Evolutionary conservation across 2,888 invertebrate genomes (phyloP).

Genomic region (Pheosia tremula): DNA sequence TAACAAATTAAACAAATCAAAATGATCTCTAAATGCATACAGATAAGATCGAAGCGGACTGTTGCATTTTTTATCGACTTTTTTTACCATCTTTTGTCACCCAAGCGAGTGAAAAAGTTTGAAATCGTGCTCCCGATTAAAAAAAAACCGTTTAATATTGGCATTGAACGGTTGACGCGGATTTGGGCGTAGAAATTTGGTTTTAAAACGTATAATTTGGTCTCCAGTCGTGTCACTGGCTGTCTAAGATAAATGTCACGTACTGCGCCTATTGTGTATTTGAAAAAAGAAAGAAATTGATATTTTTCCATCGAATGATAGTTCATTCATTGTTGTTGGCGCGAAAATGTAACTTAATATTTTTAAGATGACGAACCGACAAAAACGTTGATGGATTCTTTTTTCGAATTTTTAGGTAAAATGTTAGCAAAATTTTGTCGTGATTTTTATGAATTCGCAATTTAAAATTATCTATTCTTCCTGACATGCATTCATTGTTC

Average conservation of each 20-base stretch:
- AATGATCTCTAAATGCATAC: slow-evolving; percentile 43
- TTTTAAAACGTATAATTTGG: slow-evolving; percentile 59
- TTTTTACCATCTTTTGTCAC: slow-evolving; percentile 76
- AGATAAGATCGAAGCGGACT: slow-evolving; percentile 39
- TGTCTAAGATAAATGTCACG: slow-evolving; percentile 58
- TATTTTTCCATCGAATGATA: slow-evolving; percentile 43
- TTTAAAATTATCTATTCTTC: slow-evolving; percentile 1
- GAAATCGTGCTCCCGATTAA: slow-evolving; percentile 76
- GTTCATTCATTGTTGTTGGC: slow-evolving; percentile 15
- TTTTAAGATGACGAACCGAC: neutral
- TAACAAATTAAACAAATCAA: slow-evolving; percentile 34
- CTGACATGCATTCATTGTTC: neutral
- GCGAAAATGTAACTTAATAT: slow-evolving; percentile 4
- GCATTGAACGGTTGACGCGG: slow-evolving; percentile 71
- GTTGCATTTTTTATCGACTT: slow-evolving; percentile 35
- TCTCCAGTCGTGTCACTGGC: slow-evolving; percentile 43
- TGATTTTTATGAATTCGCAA: slow-evolving; percentile 3
- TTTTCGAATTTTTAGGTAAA: neutral
- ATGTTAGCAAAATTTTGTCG: slow-evolving; percentile 5
- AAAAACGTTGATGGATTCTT: slow-evolving; percentile 2
- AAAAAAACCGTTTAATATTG: slow-evolving; percentile 78
- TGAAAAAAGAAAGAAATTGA: slow-evolving; percentile 40
- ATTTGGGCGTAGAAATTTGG: slow-evolving; percentile 71
- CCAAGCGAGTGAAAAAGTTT: slow-evolving; percentile 73
- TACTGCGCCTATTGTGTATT: slow-evolving; percentile 42